Conservation (phyloP, 2,888 invertebrate species). For the Cepaea hortensis region DNA sequence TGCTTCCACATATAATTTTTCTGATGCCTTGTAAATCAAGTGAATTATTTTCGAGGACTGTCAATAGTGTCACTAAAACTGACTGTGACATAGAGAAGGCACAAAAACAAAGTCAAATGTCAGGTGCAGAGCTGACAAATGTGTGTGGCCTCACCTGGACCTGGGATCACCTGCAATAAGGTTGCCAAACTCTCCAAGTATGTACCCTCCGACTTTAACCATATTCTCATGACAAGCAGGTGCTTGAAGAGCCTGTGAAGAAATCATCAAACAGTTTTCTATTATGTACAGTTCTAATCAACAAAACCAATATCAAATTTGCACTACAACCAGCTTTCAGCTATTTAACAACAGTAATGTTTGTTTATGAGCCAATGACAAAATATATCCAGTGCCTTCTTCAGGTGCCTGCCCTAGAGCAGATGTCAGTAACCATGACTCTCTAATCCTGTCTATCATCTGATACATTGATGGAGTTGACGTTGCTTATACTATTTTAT, state of each 20-base stretch:
- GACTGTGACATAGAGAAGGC: no score
- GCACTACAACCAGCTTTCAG: neutral
- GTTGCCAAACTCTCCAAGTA: conserved; percentile 99
- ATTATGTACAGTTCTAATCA: neutral
- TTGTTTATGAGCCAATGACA: neutral
- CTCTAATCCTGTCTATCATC: no score
- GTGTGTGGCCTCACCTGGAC: conserved; percentile 79
- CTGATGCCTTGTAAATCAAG: no score
- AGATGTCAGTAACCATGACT: no score
- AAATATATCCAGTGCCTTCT: no score
- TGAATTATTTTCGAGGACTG: no score
- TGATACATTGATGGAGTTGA: no score
- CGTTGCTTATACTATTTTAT: no score
- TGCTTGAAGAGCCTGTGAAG: conserved; percentile 89
- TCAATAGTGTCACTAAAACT: no score
- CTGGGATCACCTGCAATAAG: conserved; percentile 98
- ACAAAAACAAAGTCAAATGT: no score
- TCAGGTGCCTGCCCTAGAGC: no score
- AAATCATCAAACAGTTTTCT: neutral
- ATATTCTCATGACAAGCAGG: conserved; percentile 99
- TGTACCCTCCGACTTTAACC: conserved; percentile 99
- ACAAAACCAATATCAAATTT: neutral
- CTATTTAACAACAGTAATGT: neutral
- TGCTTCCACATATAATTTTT: no score
- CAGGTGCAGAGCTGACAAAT: neutral